Conservation (phyloP, 2,113 vertebrate genomes). For the Pavo muticus region DNA sequence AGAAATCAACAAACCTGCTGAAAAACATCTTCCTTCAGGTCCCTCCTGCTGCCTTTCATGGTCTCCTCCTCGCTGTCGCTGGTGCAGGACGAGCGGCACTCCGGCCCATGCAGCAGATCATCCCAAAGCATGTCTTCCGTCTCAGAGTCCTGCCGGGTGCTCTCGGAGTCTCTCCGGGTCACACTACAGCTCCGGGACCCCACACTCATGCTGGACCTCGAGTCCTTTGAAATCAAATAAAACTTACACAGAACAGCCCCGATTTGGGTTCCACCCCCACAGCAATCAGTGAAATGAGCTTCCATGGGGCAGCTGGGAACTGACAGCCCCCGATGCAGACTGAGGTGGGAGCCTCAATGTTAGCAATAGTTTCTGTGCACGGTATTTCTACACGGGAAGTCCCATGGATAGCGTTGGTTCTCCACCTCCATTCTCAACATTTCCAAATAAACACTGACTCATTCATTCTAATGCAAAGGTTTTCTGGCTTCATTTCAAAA, state of each 20-base stretch:
- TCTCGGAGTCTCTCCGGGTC: constrained; percentile 81
- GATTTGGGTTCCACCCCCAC: accelerated
- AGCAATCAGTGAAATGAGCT: accelerated
- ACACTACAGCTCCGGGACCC: constrained; percentile 64
- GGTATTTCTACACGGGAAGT: not conserved
- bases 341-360: not conserved
- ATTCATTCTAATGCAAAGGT: not conserved
- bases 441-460: not conserved
- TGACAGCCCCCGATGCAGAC: accelerated
- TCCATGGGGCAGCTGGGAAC: not conserved
- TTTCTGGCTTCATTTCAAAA: not conserved
- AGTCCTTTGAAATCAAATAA: constrained; percentile 47
- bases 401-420: not conserved
- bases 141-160: constrained; percentile 89
- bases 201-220: constrained; percentile 19
- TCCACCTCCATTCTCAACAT: not conserved
- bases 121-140: constrained; percentile 97
- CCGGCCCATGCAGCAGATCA: constrained; percentile 91
- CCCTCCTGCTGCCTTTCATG: constrained; percentile 64
- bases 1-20: constrained; percentile 82
- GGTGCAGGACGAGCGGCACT: constrained; percentile 89
- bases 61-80: constrained; percentile 87
- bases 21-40: constrained; percentile 86
- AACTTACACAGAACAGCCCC: not conserved
- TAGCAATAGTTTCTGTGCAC: accelerated